Evolutionary conservation across 2,113 vertebrate species (phyloP), one percentile per base, ranked within the genome.

Genomic region (Lagenorhynchus albirostris): DNA sequence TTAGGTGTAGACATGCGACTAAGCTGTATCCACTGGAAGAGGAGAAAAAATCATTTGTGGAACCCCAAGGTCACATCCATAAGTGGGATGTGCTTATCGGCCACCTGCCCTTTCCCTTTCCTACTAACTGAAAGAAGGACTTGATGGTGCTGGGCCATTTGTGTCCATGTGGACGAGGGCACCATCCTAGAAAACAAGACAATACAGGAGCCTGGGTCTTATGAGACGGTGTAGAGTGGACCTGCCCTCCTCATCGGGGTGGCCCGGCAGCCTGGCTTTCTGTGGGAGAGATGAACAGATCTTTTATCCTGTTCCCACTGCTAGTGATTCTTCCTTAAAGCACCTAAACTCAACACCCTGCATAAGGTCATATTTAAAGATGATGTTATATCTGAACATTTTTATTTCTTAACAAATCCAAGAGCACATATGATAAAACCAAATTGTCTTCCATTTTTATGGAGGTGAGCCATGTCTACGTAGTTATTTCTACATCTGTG

Each of bases 201-300:
- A 21, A 36, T 26, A 4, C 8, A 47, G 26, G 63, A n/a, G 13
- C 29, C 1, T 0, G 26, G 13, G 31, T 18, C 29, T 44, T 2
- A 20, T 10, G 26, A 6, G 20, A 20, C 6, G 10, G 0, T 0
- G 0, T 15, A 7, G 13, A 13, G 10, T 23, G n/a, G 18, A 74
- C 5, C 55, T 71, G n/a, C 38, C 62, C 26, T 47, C 70, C n/a
- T 41, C 20, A 15, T 11, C n/a, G 5, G 29, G 25, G 41, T 4
- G 1, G 20, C 14, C 44, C 11, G 5, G 74, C 36, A 79, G 44
- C 17, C 25, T 44, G 17, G 23, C 58, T 1, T 50, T 50, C 53
- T 44, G 6, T 2, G 38, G 36, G 41, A 70, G 60, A 67, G 12
- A 21, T 10, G 25, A 53, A n/a, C 1, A 7, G 33, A 3, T 6